These are phyloP conservation scores for Thunnus maccoyii DNA, from an alignment of 2,113 vertebrate species.

Conservation along the genomic window DNA sequence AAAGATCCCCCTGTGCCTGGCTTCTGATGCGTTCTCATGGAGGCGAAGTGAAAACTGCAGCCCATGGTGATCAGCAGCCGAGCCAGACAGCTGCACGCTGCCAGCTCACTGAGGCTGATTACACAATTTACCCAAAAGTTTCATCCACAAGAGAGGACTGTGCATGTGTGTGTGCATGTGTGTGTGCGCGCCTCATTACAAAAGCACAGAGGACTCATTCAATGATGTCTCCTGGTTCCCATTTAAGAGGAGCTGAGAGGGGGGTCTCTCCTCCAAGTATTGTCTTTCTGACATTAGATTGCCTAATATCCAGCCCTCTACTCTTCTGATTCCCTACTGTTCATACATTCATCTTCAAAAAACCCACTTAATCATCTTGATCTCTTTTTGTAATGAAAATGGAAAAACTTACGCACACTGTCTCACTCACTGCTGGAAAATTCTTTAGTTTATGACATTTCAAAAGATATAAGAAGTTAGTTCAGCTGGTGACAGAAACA, in stretches of 20 bases:
- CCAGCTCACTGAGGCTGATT: conserved; percentile 70
- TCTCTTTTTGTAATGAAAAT: too few species aligned
- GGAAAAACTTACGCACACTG: too few species aligned
- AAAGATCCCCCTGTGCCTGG: not conserved
- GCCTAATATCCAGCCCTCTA: conserved; percentile 30
- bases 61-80: too few species aligned
- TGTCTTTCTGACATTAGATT: conserved; percentile 56
- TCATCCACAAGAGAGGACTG: conserved; percentile 50
- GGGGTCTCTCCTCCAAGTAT: conserved; percentile 36
- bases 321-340: not conserved
- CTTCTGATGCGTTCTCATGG: conserved; percentile 47
- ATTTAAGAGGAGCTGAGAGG: conserved; percentile 63
- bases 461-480: too few species aligned
- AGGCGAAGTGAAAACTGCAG: conserved; percentile 33
- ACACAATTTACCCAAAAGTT: conserved; percentile 57
- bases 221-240: conserved; percentile 76
- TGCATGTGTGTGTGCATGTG: conserved; percentile 3
- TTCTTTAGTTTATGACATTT: too few species aligned
- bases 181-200: conserved; percentile 53
- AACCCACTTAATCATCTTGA: too few species aligned
- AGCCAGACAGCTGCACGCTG: conserved; percentile 54
- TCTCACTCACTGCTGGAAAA: too few species aligned
- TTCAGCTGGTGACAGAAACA: too few species aligned
- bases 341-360: not conserved
- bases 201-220: conserved; percentile 80